Conservation (phyloP, 2,797 vertebrate genomes). For the Rhadinocentrus ornatus region DNA sequence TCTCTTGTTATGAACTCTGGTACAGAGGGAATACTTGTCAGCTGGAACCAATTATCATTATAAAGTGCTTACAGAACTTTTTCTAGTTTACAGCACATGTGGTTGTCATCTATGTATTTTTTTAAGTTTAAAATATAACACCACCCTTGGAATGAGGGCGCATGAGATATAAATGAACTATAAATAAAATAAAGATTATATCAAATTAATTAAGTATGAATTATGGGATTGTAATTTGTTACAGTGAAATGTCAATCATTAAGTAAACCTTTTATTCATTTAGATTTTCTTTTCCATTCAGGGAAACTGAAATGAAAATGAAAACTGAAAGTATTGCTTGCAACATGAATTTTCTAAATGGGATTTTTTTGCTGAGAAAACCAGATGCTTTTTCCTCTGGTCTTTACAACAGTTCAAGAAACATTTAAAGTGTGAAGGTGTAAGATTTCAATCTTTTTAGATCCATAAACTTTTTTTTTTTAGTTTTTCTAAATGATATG, state of each 20-base stretch:
- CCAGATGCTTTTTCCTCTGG: conserved; percentile 7
- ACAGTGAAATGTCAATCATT: conserved; percentile 39
- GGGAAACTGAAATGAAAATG: conserved; percentile 58
- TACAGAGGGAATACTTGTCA: conserved; percentile 65
- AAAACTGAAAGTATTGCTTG: conserved; percentile 48
- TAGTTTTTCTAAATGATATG: conserved; percentile 1
- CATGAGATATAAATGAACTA: conserved; percentile 70
- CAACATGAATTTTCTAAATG: conserved; percentile 22
- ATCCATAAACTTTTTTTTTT: background rate
- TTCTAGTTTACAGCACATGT: conserved; percentile 68
- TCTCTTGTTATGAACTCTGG: conserved; percentile 65
- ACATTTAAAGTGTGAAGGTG: background rate
- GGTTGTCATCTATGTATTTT: conserved; percentile 73
- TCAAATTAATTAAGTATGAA: conserved; percentile 32
- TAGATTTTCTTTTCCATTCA: background rate
- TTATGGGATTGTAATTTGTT: conserved; percentile 18
- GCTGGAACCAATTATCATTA: conserved; percentile 75
- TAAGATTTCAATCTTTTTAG: conserved; percentile 1
- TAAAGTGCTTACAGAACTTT: conserved; percentile 73
- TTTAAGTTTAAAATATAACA: conserved; percentile 58
- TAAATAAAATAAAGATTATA: conserved; percentile 43
- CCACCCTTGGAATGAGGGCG: conserved; percentile 49
- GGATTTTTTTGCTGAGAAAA: conserved; percentile 40
- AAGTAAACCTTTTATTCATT: conserved; percentile 4
- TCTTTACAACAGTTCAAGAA: conserved; percentile 43